Conservation (phyloP, 2,797 vertebrate species). For the Todus mexicanus region DNA sequence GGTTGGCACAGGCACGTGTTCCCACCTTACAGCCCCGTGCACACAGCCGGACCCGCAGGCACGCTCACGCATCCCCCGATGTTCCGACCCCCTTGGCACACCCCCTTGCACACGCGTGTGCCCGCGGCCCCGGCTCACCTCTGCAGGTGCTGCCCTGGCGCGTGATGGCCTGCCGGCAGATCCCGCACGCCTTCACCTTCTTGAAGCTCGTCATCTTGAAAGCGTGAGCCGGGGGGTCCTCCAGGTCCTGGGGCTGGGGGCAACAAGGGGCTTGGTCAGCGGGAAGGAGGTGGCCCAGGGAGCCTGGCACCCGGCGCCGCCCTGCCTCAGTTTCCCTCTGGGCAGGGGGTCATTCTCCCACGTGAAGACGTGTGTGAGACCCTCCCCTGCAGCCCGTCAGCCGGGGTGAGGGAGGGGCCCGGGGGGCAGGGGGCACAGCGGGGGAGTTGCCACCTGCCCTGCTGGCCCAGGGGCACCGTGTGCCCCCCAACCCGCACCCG, state of each 20-base stretch:
- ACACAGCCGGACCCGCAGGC: fast-evolving
- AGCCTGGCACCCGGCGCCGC: too few species aligned
- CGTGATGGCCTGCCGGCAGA: slow-evolving; percentile 89
- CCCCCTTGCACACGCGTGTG: fast-evolving
- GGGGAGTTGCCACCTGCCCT: too few species aligned
- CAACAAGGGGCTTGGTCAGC: background rate
- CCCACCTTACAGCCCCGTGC: fast-evolving
- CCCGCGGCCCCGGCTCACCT: slow-evolving; percentile 74
- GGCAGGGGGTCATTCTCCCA: fast-evolving
- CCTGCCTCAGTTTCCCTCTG: background rate
- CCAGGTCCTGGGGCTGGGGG: slow-evolving; percentile 89
- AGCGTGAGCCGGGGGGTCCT: slow-evolving; percentile 85
- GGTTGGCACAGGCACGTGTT: fast-evolving
- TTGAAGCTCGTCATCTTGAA: slow-evolving; percentile 95
- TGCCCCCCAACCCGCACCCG: background rate
- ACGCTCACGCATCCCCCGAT: fast-evolving
- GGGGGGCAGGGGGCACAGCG: background rate
- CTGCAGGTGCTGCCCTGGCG: slow-evolving; percentile 91
- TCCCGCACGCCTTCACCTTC: slow-evolving; percentile 90
- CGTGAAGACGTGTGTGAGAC: background rate
- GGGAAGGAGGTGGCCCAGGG: background rate
- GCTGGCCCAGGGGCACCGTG: background rate
- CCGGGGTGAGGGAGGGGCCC: background rate
- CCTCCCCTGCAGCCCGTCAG: background rate
- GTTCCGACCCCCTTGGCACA: background rate